Evolutionary conservation across 2,888 invertebrate genomes (phyloP).

Genomic region (Cephonodes hylas): DNA sequence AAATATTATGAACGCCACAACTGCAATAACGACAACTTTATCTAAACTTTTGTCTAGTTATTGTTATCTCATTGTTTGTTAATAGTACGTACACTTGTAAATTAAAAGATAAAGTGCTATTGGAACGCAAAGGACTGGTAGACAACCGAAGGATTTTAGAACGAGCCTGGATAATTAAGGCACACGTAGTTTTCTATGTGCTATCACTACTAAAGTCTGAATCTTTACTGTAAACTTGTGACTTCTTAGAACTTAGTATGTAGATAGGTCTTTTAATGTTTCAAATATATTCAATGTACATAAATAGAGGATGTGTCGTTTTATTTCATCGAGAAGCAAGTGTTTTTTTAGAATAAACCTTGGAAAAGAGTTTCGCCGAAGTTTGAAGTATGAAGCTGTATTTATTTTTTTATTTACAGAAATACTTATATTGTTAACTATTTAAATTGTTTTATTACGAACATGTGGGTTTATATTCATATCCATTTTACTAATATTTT

Average conservation of each 20-base stretch:
- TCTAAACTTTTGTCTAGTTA: too few species aligned
- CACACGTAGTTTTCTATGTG: background rate
- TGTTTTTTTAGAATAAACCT: background rate
- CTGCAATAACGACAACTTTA: too few species aligned
- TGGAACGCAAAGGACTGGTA: background rate
- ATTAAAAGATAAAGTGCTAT: background rate
- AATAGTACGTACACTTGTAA: too few species aligned
- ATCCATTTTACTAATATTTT: too few species aligned
- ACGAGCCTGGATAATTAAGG: background rate
- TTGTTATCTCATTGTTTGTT: too few species aligned
- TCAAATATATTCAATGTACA: background rate
- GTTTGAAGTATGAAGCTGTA: too few species aligned
- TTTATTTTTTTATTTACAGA: too few species aligned
- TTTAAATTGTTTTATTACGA: background rate
- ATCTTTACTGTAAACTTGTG: conserved; percentile 2
- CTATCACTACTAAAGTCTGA: background rate
- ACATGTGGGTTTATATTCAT: too few species aligned
- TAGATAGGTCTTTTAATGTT: background rate
- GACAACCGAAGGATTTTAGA: background rate
- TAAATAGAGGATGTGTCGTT: background rate
- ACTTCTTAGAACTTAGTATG: conserved; percentile 14
- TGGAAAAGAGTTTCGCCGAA: too few species aligned
- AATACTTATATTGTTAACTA: too few species aligned
- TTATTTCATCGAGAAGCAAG: background rate
- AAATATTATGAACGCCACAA: too few species aligned